Evolutionary conservation across 2,113 vertebrate genomes (phyloP), one percentile per base, ranked within the genome.

Genomic region (Psephotus haematonotus): DNA sequence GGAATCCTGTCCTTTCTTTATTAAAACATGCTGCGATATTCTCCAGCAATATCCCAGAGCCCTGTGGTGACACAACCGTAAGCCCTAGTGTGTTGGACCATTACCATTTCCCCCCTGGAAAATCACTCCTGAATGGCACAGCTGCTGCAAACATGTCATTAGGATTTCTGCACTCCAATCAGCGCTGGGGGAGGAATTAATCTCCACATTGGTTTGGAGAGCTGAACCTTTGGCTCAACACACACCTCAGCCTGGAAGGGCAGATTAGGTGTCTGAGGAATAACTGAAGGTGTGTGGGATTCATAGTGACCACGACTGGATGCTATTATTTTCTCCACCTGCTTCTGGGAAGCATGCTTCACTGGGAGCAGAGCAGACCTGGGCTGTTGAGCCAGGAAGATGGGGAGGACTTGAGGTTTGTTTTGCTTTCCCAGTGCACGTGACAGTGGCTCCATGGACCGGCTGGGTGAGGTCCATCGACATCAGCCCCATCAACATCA

Each of bases 71-170:
- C 86, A 96, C 95, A 94, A 96, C 86, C 22, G 1, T 93, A 95
- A 94, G 85, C 93, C 85, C 82, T 64, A 72, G 95, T 86, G 80
- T 88, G 95, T 90, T 95, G 95, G 81, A 90, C 95, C 90, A 95
- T 95, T 97, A 96, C 90, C 83, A 94, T 95, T 90, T 92, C 86
- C 93, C 96, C 96, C 93, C 93, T 93, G 93, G 94, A 95, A 97
- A 97, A 97, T 96, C 88, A 91, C 74, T 95, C 92, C 12, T 77
- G 93, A 96, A 95, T 91, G 95, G 94, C 94, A 92, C 92, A 95
- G 97, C 95, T 96, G 95, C 94, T 97, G 74, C 91, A 96, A 97
- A 90, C 88, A 65, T 93, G 93, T 95, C 94, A 95, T 97, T 97
- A 96, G 91, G 91, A 90, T 92, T 96, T 91, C 93, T 94, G 93